Evolutionary conservation across 2,888 invertebrate genomes (phyloP).

Genomic region (Drosophila peninsularis): DNA sequence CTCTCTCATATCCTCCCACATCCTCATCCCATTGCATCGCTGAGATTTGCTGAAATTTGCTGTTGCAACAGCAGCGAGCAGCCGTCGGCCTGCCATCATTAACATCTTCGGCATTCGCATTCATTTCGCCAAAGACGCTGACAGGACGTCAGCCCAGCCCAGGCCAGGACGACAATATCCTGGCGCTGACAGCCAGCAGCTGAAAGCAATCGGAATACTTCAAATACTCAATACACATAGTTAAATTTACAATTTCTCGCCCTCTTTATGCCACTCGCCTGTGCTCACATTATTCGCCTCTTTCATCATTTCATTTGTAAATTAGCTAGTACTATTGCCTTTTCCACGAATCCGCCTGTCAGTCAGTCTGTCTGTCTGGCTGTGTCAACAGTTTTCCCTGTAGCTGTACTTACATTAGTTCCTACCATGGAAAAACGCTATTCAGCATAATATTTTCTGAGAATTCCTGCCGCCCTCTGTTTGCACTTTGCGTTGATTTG

Average conservation of each 20-base stretch:
- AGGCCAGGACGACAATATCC: not conserved
- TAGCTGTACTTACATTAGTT: not conserved
- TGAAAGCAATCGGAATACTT: slow-evolving; percentile 9
- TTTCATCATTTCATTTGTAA: not conserved
- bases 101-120: slow-evolving; percentile 41
- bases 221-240: slow-evolving; percentile 3
- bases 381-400: not conserved
- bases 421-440: not conserved
- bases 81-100: slow-evolving; percentile 53
- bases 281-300: not conserved
- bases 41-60: slow-evolving; percentile 49
- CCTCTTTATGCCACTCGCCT: not conserved
- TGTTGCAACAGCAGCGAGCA: slow-evolving; percentile 29
- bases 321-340: not conserved
- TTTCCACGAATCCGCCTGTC: slow-evolving; percentile 1
- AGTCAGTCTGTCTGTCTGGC: no score
- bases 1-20: not conserved
- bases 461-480: not conserved
- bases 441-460: slow-evolving; percentile 2
- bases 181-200: slow-evolving; percentile 6
- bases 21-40: slow-evolving; percentile 23
- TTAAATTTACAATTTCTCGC: not conserved
- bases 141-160: slow-evolving; percentile 22
- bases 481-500: no score
- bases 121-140: slow-evolving; percentile 17